A percentile compares a stretch with the other conserved stretches of the same genome.
These are phyloP conservation scores for Napeogenes sylphis DNA, from an alignment of 2,888 invertebrate species.

Conservation along the genomic window DNA sequence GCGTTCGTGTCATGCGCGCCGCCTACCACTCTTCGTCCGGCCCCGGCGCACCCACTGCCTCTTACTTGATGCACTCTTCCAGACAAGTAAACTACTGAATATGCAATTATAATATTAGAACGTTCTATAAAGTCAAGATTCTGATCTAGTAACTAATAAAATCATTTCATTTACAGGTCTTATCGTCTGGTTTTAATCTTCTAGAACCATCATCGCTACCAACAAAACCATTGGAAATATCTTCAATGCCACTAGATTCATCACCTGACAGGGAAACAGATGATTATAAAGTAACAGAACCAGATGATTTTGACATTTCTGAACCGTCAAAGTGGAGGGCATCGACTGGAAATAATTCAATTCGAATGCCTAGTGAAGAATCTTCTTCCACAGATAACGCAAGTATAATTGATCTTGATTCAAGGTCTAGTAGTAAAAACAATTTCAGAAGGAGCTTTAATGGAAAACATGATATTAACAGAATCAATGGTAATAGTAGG, in stretches of 20 bases:
- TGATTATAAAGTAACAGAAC: slow-evolving; percentile 71
- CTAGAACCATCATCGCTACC: slow-evolving; percentile 54
- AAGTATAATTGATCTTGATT: slow-evolving; percentile 66
- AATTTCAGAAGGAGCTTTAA: slow-evolving; percentile 55
- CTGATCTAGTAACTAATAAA: background rate
- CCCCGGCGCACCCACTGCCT: slow-evolving; percentile 61
- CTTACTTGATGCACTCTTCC: slow-evolving; percentile 68
- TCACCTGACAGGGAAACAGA: slow-evolving; percentile 53
- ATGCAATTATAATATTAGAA: background rate
- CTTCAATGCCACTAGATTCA: slow-evolving; percentile 61
- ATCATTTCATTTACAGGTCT: slow-evolving; percentile 52
- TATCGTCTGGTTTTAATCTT: slow-evolving; percentile 66
- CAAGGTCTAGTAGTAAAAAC: slow-evolving; percentile 47
- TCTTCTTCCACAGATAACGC: slow-evolving; percentile 70
- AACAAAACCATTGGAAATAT: slow-evolving; percentile 65
- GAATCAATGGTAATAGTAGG: slow-evolving; percentile 43
- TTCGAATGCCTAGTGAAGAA: slow-evolving; percentile 81
- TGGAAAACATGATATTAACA: slow-evolving; percentile 28
- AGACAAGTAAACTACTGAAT: slow-evolving; percentile 50
- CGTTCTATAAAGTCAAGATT: too few species aligned
- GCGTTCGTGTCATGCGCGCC: slow-evolving; percentile 84
- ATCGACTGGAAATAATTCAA: slow-evolving; percentile 80
- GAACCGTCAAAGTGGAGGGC: slow-evolving; percentile 82
- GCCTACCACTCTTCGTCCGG: slow-evolving; percentile 69
- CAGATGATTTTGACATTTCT: slow-evolving; percentile 76